Evolutionary conservation across 2,797 vertebrate genomes (phyloP).

Genomic region (Pagetopsis macropterus): DNA sequence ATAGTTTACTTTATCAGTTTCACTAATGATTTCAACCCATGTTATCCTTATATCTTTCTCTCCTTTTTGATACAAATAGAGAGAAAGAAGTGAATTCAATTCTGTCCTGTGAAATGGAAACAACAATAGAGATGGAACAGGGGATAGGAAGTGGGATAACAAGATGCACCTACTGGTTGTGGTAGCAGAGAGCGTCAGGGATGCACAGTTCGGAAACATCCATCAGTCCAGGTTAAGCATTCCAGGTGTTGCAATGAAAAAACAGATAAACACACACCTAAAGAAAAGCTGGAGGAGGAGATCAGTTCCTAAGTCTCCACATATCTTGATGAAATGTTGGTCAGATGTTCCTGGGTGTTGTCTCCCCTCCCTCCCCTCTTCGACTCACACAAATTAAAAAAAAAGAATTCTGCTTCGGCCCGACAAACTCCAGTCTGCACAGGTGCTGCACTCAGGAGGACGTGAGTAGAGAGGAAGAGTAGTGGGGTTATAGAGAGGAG

Average conservation of each 20-base stretch:
- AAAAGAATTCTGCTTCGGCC: slow-evolving; percentile 56
- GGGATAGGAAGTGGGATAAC: not conserved
- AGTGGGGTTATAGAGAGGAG: slow-evolving; percentile 4
- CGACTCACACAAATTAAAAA: slow-evolving; percentile 48
- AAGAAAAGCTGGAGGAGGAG: slow-evolving; percentile 58
- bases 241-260: slow-evolving; percentile 81
- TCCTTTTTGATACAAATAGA: not conserved
- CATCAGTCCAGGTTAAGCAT: slow-evolving; percentile 93
- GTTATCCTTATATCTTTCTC: not conserved
- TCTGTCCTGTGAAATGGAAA: not conserved
- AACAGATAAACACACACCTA: slow-evolving; percentile 61
- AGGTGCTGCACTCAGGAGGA: slow-evolving; percentile 66
- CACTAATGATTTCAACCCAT: not conserved
- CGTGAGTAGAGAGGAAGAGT: slow-evolving; percentile 27
- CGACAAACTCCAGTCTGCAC: slow-evolving; percentile 73
- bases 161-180: slow-evolving; percentile 91
- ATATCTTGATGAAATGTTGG: slow-evolving; percentile 69
- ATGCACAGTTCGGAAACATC: slow-evolving; percentile 94
- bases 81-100: not conserved
- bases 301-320: slow-evolving; percentile 78
- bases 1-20: slow-evolving; percentile 1
- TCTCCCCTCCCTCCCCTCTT: slow-evolving; percentile 62
- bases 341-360: slow-evolving; percentile 69
- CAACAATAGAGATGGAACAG: not conserved
- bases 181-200: slow-evolving; percentile 92